Evolutionary conservation across 2,797 vertebrate species (phyloP).

Genomic region (Sebastes kiyomatsui): DNA sequence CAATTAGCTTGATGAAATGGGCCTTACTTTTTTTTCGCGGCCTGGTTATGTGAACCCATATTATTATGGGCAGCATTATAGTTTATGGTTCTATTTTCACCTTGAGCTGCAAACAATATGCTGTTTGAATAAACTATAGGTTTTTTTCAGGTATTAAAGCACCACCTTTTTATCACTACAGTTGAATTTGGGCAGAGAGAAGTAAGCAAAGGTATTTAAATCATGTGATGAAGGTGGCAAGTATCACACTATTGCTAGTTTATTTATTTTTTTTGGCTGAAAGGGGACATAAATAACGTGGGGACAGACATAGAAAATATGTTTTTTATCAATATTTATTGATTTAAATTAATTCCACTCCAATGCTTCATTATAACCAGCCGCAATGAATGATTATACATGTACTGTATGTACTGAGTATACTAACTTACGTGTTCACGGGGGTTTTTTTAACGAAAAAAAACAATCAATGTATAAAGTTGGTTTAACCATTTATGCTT

Average conservation of each 20-base stretch:
- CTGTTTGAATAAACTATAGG: conserved; percentile 61
- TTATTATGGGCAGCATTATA: conserved; percentile 91
- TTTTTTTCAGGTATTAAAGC: conserved; percentile 54
- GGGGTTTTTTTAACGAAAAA: not conserved
- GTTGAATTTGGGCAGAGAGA: conserved; percentile 38
- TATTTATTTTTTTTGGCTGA: conserved; percentile 39
- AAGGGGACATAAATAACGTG: conserved; percentile 33
- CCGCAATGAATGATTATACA: not conserved
- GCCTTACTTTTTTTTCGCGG: conserved; percentile 86
- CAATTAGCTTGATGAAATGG: conserved; percentile 99
- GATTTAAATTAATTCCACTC: not conserved
- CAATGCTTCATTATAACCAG: not conserved
- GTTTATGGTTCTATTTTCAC: conserved; percentile 94
- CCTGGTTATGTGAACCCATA: conserved; percentile 93
- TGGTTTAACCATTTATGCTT: conserved; percentile 21
- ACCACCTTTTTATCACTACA: conserved; percentile 29
- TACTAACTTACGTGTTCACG: not conserved
- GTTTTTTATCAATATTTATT: not conserved
- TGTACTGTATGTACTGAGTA: not conserved
- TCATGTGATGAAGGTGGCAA: conserved; percentile 53
- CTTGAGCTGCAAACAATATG: conserved; percentile 83
- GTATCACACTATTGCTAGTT: conserved; percentile 24
- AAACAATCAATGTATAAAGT: not conserved
- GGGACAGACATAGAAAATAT: not conserved
- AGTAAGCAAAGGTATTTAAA: conserved; percentile 57